phyloP scores from a whole-genome alignment of 2,797 vertebrate genomes.

The Sebastes melanostomus region DNA sequence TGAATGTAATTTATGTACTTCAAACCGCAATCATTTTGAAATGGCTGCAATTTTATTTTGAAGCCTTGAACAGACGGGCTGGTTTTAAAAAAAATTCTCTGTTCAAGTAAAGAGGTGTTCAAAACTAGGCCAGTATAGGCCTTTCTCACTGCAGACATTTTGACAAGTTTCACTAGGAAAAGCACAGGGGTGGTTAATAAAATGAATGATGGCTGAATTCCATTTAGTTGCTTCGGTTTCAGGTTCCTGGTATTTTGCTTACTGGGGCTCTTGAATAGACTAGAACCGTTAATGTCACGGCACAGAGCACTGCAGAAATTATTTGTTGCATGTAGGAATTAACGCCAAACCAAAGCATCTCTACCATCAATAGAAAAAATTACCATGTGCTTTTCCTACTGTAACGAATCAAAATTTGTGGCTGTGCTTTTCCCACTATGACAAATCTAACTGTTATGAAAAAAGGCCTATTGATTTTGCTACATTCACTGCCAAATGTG shows the following conservation, averaged over 20 bases:
- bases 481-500: background rate
- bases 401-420: rapidly evolving
- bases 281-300: background rate
- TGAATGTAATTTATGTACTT: background rate
- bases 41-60: background rate
- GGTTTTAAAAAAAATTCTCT: background rate
- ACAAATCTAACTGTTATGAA: background rate
- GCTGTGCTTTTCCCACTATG: background rate
- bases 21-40: background rate
- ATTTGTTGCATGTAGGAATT: background rate
- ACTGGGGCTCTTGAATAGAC: background rate
- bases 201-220: background rate
- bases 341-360: background rate
- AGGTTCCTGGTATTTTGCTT: background rate
- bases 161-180: background rate
- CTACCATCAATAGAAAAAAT: background rate
- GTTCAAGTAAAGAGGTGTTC: background rate
- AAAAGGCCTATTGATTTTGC: background rate
- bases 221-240: background rate
- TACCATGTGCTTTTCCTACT: background rate
- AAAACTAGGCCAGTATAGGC: background rate
- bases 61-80: background rate
- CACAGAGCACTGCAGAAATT: no score
- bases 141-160: background rate
- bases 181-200: no score